Percentiles rank a stretch among this genome's conserved stretches.
Evolutionary conservation across 2,797 vertebrate species (phyloP).

Genomic region (Enteromius paludinosus): DNA sequence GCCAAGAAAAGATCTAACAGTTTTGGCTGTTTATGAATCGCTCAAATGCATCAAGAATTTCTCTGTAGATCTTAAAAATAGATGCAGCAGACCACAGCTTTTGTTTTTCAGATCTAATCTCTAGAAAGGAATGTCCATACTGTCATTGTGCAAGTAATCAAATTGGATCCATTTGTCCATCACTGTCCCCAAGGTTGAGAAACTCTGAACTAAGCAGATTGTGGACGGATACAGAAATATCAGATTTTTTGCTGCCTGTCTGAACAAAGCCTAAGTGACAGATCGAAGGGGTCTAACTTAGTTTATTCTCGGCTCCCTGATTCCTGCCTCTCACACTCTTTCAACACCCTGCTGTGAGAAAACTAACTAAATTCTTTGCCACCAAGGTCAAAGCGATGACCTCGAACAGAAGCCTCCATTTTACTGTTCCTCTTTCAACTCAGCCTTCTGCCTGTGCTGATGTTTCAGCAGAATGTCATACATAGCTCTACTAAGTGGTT

Average conservation of each 20-base stretch:
- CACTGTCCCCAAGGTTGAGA: constrained; percentile 12
- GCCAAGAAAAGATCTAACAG: background rate
- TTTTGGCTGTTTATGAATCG: background rate
- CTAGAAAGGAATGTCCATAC: background rate
- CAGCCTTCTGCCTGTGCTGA: background rate
- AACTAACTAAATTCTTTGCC: constrained; percentile 27
- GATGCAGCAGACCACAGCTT: background rate
- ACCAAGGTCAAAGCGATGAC: constrained; percentile 24
- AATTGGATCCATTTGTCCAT: constrained; percentile 20
- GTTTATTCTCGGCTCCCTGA: constrained; percentile 16
- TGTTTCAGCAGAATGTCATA: constrained; percentile 20
- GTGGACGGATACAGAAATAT: constrained; percentile 2
- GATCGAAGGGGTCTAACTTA: constrained; percentile 6
- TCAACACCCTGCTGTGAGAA: constrained; percentile 12
- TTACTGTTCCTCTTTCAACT: constrained; percentile 26
- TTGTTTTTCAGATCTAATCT: background rate
- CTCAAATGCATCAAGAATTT: background rate
- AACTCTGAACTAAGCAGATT: constrained; percentile 16
- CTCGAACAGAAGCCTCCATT: constrained; percentile 41
- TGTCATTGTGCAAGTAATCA: constrained; percentile 21
- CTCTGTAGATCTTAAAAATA: background rate
- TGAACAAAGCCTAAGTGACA: constrained; percentile 15
- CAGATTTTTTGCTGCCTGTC: constrained; percentile 11
- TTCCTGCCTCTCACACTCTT: background rate
- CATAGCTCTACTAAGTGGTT: constrained; percentile 18